Base-by-base conservation (phyloP, 1,140 invertebrate genomes). In the Hypothenemus hampei region DNA sequence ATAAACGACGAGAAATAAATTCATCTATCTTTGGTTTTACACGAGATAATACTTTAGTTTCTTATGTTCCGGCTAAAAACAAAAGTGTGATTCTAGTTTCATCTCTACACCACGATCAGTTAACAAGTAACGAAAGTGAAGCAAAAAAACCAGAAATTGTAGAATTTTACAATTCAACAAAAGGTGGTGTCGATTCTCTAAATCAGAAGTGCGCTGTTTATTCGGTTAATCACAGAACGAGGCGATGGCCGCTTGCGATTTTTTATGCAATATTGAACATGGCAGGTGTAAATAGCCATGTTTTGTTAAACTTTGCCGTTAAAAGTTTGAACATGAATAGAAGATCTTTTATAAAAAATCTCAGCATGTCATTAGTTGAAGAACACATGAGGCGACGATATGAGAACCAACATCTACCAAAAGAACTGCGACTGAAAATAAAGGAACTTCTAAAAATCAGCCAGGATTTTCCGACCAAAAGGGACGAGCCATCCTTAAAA, bases 41-140 rank as follows among this genome's bases (percentile, higher is more conserved):
- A 20, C 18, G 58, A 19, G 31, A 57, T 16, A 18, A 35, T 33
- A 59, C 53, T n/a, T 13, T 57, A 13, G 52, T 64, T 3, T 65
- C 56, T 26, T 65, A 64, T 44, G 26, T 53, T 11, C 29, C 65
- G 22, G 69, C 64, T 45, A 64, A 56, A 43, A 43, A 56, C 1
- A 65, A 64, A 55, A 47, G 36, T 41, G 59, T 64, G 0, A 22
- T 69, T 21, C n/a, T 71, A 15, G 22, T 67, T 16, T 69, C 65
- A 1, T 59, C 58, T 3, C 18, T 67, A 18, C 67, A 71, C 55
- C 13, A 62, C 29, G 50, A 37, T 45, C 39, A 54, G 13, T n/a
- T n/a, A n/a, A n/a, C n/a, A n/a, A 40, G 57, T 36, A 52, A 58
- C 15, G 23, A 33, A 3, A 18, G 21, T 31, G 43, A 36, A 8